A percentile compares a stretch with the other conserved stretches of the same genome.
These are phyloP conservation scores for Dicaeum eximium DNA, from an alignment of 2,113 vertebrate genomes.

Conservation along the genomic window DNA sequence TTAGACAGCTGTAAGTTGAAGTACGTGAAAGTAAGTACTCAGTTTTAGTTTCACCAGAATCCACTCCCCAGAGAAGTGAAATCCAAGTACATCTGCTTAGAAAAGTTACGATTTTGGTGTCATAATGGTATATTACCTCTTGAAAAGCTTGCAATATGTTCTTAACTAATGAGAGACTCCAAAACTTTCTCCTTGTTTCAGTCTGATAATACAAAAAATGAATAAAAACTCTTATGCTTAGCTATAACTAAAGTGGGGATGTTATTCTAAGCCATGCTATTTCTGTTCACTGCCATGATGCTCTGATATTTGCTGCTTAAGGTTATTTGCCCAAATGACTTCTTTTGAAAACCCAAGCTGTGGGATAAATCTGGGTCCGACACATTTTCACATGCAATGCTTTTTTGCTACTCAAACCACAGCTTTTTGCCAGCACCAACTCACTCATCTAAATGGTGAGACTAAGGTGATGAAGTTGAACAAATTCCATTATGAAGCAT, in stretches of 20 bases:
- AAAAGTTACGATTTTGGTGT: background rate
- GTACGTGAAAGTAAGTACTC: background rate
- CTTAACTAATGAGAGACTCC: background rate
- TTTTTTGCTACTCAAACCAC: background rate
- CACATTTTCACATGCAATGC: background rate
- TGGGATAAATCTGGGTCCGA: background rate
- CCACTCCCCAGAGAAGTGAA: background rate
- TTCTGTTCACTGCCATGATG: background rate
- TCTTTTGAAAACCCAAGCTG: background rate
- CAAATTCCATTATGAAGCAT: background rate
- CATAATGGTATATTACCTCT: background rate
- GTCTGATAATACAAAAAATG: background rate
- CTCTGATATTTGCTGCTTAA: background rate
- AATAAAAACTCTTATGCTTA: background rate
- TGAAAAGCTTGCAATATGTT: background rate
- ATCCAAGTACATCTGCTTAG: background rate
- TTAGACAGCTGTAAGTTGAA: background rate
- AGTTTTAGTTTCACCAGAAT: background rate
- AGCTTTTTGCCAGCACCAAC: background rate
- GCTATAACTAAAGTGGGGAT: background rate
- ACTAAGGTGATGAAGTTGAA: background rate
- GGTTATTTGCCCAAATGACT: background rate
- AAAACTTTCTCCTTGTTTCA: background rate
- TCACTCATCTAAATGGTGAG: background rate
- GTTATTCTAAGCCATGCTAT: background rate